Base-by-base conservation (phyloP, 2,797 vertebrate genomes). In the Cyclura pinguis region DNA sequence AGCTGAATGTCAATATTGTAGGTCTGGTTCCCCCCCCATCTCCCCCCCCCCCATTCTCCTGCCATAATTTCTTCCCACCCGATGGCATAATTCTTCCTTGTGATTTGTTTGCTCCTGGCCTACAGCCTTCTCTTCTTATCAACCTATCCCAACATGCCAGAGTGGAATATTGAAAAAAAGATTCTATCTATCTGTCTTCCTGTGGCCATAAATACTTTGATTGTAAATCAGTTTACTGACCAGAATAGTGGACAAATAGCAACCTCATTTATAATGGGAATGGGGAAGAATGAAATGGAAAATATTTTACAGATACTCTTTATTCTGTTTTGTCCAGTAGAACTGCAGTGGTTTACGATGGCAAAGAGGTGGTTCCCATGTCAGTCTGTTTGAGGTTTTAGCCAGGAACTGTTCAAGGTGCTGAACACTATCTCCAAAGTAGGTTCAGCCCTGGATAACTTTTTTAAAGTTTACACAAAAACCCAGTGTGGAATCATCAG, bases 141-240 rank as follows among this genome's bases (percentile, higher is more conserved):
- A 32, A 3, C 47, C n/a, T 38, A 29, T 4, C 22, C n/a, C 72
- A 29, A 52, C n/a, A 77, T 50, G 7, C 35, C 67, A 50, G 24
- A 35, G 27, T 77, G 59, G 74, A 87, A 90, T 86, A 85, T 59
- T 72, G 62, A 55, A 38, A 86, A 82, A 88, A 50, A 29, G 64
- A 32, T 90, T 80, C 24, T 80, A 47, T 72, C 24, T 80, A 47
- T 72, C 69, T 12, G 10, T 22, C 24, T 22, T 59, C 83, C 55
- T 85, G 18, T 55, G n/a, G 62, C 55, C 55, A 32, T 83, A 55
- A 52, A 76, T 35, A 29, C 9, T 78, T 80, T 57, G 7, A 2
- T 55, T 32, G 22, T 62, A 50, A 64, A 77, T 62, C 32, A 80
- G 9, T 6, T 38, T 32, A 32, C 29, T n/a, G 20, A 32, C 27